A percentile compares a stretch with the other conserved stretches of the same genome.
phyloP scores from a whole-genome alignment of 2,888 invertebrate genomes.

The Rutpela maculata region DNA sequence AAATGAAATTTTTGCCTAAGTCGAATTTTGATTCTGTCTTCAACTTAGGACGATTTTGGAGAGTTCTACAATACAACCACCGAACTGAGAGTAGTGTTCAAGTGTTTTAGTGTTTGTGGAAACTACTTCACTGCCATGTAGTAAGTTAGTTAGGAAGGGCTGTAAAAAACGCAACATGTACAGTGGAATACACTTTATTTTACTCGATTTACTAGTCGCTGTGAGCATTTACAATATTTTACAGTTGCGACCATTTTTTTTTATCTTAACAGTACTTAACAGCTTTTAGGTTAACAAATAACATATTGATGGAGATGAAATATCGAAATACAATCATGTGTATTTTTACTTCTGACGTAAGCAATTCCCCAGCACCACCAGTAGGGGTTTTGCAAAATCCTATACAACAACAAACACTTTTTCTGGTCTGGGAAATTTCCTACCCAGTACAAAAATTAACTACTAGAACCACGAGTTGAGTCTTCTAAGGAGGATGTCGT shows the following conservation, averaged over 20 bases:
- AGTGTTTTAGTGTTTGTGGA: too few relatives aligned
- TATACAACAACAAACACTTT: slow-evolving; percentile 57
- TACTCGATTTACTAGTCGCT: slow-evolving; percentile 71
- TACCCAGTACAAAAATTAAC: slow-evolving; percentile 32
- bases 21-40: too few relatives aligned
- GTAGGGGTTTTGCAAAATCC: slow-evolving; percentile 51
- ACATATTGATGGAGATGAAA: slow-evolving; percentile 74
- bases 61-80: too few relatives aligned
- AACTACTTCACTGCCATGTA: too few relatives aligned
- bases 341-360: slow-evolving; percentile 60
- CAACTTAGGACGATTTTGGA: too few relatives aligned
- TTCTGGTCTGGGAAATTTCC: slow-evolving; percentile 37
- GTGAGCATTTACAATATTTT: slow-evolving; percentile 74
- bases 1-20: too few relatives aligned
- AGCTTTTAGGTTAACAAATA: slow-evolving; percentile 75
- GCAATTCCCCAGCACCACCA: slow-evolving; percentile 42
- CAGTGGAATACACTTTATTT: slow-evolving; percentile 73
- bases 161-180: slow-evolving; percentile 43
- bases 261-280: slow-evolving; percentile 75
- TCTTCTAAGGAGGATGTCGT: slow-evolving; percentile 33
- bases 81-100: too few relatives aligned
- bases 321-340: slow-evolving; percentile 71
- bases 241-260: slow-evolving; percentile 72
- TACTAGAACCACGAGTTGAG: slow-evolving; percentile 49
- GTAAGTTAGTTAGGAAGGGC: too few relatives aligned